Percentiles rank a stretch among this genome's conserved stretches.
Evolutionary conservation across 2,113 vertebrate genomes (phyloP).

Genomic region (Tenrec ecaudatus): DNA sequence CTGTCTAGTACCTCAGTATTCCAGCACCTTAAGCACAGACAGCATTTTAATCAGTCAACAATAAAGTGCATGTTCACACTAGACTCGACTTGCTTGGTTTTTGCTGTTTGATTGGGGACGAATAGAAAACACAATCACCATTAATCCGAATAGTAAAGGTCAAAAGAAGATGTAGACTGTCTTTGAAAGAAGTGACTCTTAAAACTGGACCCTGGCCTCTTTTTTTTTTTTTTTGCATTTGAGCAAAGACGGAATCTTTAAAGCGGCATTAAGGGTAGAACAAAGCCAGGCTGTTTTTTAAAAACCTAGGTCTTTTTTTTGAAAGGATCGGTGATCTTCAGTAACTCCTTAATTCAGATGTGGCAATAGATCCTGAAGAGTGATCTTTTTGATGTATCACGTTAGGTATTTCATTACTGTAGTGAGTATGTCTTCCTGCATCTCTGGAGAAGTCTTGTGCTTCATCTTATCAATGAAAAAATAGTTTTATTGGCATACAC

Average conservation of each 20-base stretch:
- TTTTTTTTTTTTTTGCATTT: conserved; percentile 22
- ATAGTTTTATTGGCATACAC: too few relatives aligned
- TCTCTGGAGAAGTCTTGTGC: not conserved
- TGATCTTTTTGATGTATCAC: not conserved
- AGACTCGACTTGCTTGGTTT: conserved; percentile 74
- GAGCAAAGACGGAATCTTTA: conserved; percentile 41
- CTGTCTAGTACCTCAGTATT: conserved; percentile 56
- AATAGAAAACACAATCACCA: conserved; percentile 47
- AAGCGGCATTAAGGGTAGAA: conserved; percentile 13
- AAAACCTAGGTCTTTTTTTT: conserved; percentile 17
- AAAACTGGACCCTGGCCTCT: not conserved
- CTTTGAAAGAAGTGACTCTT: conserved; percentile 56
- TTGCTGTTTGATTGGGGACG: conserved; percentile 60
- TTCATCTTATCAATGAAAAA: not conserved
- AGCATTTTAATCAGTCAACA: conserved; percentile 69
- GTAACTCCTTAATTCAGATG: not conserved
- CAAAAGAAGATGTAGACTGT: conserved; percentile 37
- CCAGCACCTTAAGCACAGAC: conserved; percentile 64
- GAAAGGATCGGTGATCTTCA: conserved; percentile 26
- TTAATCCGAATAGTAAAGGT: conserved; percentile 44
- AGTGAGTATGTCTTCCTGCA: not conserved
- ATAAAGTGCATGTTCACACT: conserved; percentile 81
- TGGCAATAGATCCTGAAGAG: not conserved
- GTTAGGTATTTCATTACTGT: not conserved
- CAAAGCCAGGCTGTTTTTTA: conserved; percentile 38